Conservation (phyloP, 2,888 invertebrate genomes). For the Tetrapedia diversipes region DNA sequence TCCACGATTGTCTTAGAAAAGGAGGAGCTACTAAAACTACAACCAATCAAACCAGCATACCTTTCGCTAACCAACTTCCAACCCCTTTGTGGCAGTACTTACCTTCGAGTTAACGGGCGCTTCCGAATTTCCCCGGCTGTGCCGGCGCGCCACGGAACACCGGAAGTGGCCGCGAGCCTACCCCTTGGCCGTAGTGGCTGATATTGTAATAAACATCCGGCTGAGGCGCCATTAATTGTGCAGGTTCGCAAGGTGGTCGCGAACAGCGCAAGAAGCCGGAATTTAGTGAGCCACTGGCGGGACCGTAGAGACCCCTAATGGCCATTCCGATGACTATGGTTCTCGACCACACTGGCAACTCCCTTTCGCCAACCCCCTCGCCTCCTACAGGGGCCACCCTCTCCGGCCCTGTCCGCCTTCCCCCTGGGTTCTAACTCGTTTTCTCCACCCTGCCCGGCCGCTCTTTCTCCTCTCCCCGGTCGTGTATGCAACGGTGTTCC, state of each 20-base stretch:
- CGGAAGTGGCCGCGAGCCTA: conserved; percentile 34
- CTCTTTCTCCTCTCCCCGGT: conserved; percentile 29
- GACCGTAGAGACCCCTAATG: conserved; percentile 80
- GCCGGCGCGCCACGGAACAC: neutral
- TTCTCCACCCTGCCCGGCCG: conserved; percentile 55
- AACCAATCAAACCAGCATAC: too few relatives aligned
- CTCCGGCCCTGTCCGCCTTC: neutral
- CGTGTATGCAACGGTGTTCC: conserved; percentile 73
- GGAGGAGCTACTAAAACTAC: too few relatives aligned
- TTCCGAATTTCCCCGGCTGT: neutral
- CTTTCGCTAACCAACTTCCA: too few relatives aligned
- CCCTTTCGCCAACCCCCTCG: conserved; percentile 50
- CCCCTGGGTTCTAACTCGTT: conserved; percentile 56
- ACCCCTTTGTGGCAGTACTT: too few relatives aligned
- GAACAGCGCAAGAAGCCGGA: conserved; percentile 76
- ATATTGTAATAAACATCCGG: conserved; percentile 74
- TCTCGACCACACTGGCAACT: conserved; percentile 75
- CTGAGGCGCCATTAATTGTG: conserved; percentile 78
- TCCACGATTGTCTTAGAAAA: too few relatives aligned
- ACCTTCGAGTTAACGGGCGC: neutral
- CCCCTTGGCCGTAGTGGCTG: conserved; percentile 43
- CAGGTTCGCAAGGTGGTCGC: conserved; percentile 74
- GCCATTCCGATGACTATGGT: conserved; percentile 78
- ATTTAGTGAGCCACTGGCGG: conserved; percentile 82
- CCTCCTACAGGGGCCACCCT: conserved; percentile 4